Percentiles rank a stretch among this genome's conserved stretches.
These are phyloP conservation scores for Trichoplusia ni DNA, from an alignment of 1,140 invertebrate genomes.

Conservation along the genomic window DNA sequence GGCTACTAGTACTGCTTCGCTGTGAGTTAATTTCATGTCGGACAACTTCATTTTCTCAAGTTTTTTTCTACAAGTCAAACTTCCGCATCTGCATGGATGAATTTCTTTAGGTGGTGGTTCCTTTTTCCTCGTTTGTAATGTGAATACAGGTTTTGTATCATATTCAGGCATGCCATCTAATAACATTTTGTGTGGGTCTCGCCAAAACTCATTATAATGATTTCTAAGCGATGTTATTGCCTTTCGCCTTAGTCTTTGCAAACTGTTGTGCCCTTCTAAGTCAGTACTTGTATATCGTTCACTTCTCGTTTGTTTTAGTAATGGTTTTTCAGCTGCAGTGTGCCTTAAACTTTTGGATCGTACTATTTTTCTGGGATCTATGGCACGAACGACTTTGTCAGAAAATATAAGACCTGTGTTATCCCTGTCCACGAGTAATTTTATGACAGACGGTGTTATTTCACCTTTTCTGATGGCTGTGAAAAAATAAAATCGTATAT, in stretches of 20 bases:
- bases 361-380: background rate
- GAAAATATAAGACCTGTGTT: conserved; percentile 13
- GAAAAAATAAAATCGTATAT: no score
- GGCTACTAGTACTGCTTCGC: background rate
- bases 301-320: background rate
- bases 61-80: background rate
- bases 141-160: background rate
- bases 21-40: background rate
- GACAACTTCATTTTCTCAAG: background rate
- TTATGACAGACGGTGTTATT: conserved; percentile 11
- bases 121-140: background rate
- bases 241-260: no score
- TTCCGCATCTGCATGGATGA: background rate
- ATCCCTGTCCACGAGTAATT: background rate
- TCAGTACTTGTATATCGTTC: no score
- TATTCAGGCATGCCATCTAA: conserved; percentile 10
- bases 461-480: background rate
- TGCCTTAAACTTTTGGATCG: background rate
- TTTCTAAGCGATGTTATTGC: no score
- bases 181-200: background rate
- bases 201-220: no score
- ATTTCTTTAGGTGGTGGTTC: background rate
- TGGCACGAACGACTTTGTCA: background rate
- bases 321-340: background rate
- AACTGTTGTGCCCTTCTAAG: no score